These are phyloP conservation scores for Tor tambroides DNA, from an alignment of 2,113 vertebrate species.

Conservation along the genomic window DNA sequence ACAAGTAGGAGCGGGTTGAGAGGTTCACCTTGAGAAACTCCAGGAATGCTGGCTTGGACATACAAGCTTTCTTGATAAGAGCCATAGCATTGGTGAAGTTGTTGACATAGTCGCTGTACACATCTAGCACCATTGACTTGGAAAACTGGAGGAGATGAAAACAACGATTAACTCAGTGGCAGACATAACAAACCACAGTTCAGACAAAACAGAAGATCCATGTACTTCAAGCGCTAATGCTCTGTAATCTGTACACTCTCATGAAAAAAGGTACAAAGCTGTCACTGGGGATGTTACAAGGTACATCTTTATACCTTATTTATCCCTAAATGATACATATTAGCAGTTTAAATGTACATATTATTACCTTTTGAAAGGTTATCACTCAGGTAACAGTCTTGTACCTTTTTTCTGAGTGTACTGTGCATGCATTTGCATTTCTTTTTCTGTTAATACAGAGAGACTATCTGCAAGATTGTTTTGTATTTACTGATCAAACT, in stretches of 20 bases:
- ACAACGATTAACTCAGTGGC: background rate
- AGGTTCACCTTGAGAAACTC: conserved; percentile 87
- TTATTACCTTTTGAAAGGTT: background rate
- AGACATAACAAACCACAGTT: conserved; percentile 7
- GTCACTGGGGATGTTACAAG: background rate
- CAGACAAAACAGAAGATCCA: background rate
- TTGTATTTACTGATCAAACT: conserved; percentile 28
- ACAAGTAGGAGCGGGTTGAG: background rate
- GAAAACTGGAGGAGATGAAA: conserved; percentile 77
- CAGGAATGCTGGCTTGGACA: conserved; percentile 85
- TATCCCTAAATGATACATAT: background rate
- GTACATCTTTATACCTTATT: background rate
- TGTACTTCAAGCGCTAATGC: background rate
- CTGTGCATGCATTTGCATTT: no score
- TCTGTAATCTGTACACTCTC: background rate
- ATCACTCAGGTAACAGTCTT: no score
- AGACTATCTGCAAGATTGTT: background rate
- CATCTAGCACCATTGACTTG: conserved; percentile 88
- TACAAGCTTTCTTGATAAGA: conserved; percentile 86
- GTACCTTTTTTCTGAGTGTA: no score
- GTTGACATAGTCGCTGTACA: conserved; percentile 90
- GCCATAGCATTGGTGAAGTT: conserved; percentile 89
- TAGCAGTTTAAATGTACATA: background rate
- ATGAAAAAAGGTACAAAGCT: background rate
- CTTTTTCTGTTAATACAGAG: no score